Evolutionary conservation across 2,888 invertebrate species (phyloP).

Genomic region (Thera britannica): DNA sequence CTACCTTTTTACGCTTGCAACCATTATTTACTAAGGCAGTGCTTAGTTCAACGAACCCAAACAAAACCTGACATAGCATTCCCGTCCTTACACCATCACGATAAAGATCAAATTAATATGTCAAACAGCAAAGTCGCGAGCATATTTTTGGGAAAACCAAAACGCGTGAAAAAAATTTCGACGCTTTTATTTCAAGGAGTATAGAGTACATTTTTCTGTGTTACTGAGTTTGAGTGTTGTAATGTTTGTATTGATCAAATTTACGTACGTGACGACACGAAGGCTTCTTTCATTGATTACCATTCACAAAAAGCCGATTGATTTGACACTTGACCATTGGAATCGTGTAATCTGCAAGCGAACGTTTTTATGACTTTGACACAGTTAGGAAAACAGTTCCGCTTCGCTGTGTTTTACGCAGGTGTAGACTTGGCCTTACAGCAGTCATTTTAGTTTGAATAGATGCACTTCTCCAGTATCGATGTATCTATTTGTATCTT

Average conservation of each 20-base stretch:
- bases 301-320: conserved; percentile 62
- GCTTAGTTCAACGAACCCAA: conserved; percentile 69
- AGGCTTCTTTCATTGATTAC: conserved; percentile 51
- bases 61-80: conserved; percentile 12
- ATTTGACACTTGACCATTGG: conserved; percentile 52
- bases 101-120: conserved; percentile 21
- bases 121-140: not conserved
- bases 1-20: conserved; percentile 63
- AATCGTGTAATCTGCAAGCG: conserved; percentile 44
- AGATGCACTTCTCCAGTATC: too few relatives aligned
- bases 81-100: not conserved
- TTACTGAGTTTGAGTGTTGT: not conserved
- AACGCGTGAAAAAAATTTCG: conserved; percentile 12
- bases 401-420: conserved; percentile 18
- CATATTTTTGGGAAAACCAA: conserved; percentile 16
- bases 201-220: conserved; percentile 31
- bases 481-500: too few relatives aligned
- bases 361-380: conserved; percentile 54
- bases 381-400: conserved; percentile 38
- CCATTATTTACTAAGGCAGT: conserved; percentile 69
- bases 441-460: too few relatives aligned
- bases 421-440: not conserved
- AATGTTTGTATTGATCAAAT: conserved; percentile 44
- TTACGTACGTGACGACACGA: conserved; percentile 62
- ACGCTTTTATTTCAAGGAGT: conserved; percentile 22